phyloP scores from a whole-genome alignment of 2,888 invertebrate genomes.

The Vanessa cardui region DNA sequence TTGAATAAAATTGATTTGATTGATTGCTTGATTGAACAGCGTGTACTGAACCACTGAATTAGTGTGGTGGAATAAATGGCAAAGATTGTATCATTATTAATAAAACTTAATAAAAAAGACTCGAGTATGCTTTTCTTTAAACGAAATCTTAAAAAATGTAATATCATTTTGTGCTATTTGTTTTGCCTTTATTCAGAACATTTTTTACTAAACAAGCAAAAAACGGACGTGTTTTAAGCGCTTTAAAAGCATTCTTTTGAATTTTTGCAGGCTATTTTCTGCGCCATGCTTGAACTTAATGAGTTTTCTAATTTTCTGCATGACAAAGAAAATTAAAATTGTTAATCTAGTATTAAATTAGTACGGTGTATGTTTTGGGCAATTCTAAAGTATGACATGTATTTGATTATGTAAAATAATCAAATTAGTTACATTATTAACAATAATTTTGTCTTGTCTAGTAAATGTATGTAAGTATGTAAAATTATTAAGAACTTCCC shows the following conservation, averaged over 20 bases:
- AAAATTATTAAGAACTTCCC: no score
- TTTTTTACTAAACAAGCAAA: not conserved
- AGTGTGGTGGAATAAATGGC: no score
- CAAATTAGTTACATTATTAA: not conserved
- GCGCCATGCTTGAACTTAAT: conserved; percentile 19
- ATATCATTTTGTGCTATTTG: not conserved
- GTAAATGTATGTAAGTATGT: no score
- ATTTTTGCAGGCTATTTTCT: conserved; percentile 14
- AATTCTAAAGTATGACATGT: not conserved
- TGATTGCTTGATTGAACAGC: no score
- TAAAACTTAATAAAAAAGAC: no score
- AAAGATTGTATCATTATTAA: no score
- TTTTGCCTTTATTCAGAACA: not conserved
- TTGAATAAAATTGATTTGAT: no score
- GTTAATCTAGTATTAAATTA: conserved; percentile 1
- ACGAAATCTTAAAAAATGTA: not conserved
- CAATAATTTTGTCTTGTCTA: no score
- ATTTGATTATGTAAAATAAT: not conserved
- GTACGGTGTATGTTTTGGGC: not conserved
- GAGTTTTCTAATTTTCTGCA: conserved; percentile 20
- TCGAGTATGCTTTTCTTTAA: not conserved
- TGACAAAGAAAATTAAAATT: conserved; percentile 6
- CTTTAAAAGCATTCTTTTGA: conserved; percentile 15
- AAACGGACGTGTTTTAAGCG: conserved; percentile 1
- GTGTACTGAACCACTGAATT: no score